Evolutionary conservation across 2,113 vertebrate species (phyloP), one percentile per base, ranked within the genome.

Genomic region (Planiliza haematocheilus): DNA sequence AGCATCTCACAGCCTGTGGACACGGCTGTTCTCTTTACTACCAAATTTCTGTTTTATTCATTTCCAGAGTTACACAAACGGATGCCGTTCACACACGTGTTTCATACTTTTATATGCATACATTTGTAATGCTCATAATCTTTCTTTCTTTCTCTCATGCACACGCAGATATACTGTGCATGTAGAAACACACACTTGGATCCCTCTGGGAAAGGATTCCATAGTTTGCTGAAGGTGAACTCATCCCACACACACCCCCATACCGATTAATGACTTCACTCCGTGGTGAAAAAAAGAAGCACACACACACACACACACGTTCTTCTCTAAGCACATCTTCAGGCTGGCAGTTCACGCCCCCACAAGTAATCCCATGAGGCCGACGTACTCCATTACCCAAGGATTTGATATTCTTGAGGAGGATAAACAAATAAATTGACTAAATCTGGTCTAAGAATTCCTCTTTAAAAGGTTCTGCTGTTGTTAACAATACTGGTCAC

Each of bases 201-300:
- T 81, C 57, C 74, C 81, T 59, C 36, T 70, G 79, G 60, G 72
- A 82, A 49, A 85, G 74, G 82, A 76, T 83, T 86, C 82, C 87
- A 91, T 75, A 90, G 81, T 81, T 78, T 67, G 79, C 76, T 86
- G 84, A 87, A 84, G 85, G 81, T 89, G 86, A 93, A 87, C 79
- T 89, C 81, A 70, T 92, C 91, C 92, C 85, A 93, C 89, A 64
- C 86, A 91, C 83, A 58, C 75, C 83, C 88, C 76, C 86, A 60
- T 63, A 63, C 82, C 88, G 91, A 91, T 93, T 91, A 91, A 90
- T 85, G 79, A 88, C 89, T 81, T 81, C 87, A 91, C 86, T 87
- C 73, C 66, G 79, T 80, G 74, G 76, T 86, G 72, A 20, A 39
- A 36, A 62, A 8, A 48, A 14, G 84, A 84, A 76, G 67, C 18